Evolutionary conservation across 2,113 vertebrate genomes (phyloP), one percentile per base, ranked within the genome.

Genomic region (Eulemur rufifrons): DNA sequence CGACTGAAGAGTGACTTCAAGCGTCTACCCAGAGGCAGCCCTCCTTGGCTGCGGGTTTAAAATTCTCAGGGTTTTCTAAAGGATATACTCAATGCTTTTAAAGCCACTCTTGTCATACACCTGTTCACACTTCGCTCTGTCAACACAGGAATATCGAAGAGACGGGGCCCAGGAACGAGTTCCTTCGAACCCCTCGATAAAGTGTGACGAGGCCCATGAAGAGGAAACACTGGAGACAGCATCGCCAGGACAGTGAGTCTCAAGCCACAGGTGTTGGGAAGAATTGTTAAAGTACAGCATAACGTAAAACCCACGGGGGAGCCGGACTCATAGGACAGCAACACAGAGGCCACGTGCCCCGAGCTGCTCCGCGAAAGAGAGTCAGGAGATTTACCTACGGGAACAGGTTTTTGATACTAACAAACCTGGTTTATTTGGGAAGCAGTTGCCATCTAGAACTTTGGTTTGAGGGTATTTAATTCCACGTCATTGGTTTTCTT

Each of bases 371-470:
- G n/a, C 68, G 63, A 32, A 29, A 12, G 32, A 12, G 20, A 12
- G 8, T 23, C 0, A 0, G 63, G 42, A 71, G 37, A 14, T 2
- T 64, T 1, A 27, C 63, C 69, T 15, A 2, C 0, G 2, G 71
- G 63, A 21, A 42, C 27, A 54, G 86, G 54, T 47, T 45, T 52
- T 63, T 12, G 37, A 63, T 20, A 15, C 18, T 25, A 32, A 66
- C 27, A 61, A 1, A 50, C 14, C 6, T 66, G 25, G 34, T 47
- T 50, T 71, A 25, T 32, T 18, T n/a, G 61, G 50, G 52, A 52
- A 25, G 34, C 4, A 37, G 37, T 56, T 7, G 37, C 39, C 39
- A 50, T 5, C 56, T 42, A 68, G 20, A 45, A n/a, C 18, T 9
- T 50, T 3, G 27, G 39, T 27, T 50, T 59, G 23, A 74, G 39